Base-by-base conservation (phyloP, 2,888 invertebrate species). In the Hemaris fuciformis region DNA sequence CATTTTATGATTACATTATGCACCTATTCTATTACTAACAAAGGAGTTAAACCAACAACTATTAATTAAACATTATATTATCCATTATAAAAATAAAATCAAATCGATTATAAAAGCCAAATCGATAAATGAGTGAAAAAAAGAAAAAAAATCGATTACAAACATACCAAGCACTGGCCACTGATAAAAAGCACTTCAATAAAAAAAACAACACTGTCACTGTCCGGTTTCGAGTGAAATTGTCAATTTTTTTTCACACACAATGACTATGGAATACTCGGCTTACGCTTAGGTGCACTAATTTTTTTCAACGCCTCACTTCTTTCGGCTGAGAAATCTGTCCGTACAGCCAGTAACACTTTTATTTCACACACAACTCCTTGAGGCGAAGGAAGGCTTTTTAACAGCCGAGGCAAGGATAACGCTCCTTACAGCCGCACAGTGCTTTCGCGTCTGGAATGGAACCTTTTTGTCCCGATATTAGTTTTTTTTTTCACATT, bases 391-490 rank as follows among this genome's bases (percentile, higher is more conserved):
- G 45, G 22, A 8, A 31, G 15, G n/a, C 53, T 53, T 53, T 53
- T 53, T 53, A 10, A 22, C n/a, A n/a, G 66, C 61, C 69, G 59
- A 64, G 70, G 80, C 79, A 77, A 87, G 87, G 87, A 87, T 79
- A 80, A 79, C 69, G 72, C 75, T 85, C 87, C 87, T 83, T 81
- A 64, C 80, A 75, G 81, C 81, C 84, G 70, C 83, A 68, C 59
- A 60, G 62, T 69, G 46, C 46, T 22, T 57, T 41, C 57, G 34
- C 34, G 45, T 60, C 62, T 62, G 62, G 80, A 78, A 81, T 77
- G 64, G 69, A 79, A 83, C 86, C 88, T 88, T 87, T 86, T 85
- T 88, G 88, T 87, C 86, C 85, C 85, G 73, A 72, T 74, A 76
- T 84, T 83, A 83, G 77, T 74, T 79, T 81, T 82, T 84, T 84